Percentiles rank a stretch among this genome's conserved stretches.
These are phyloP conservation scores for Plectropomus leopardus DNA, from an alignment of 2,113 vertebrate species.

Conservation along the genomic window DNA sequence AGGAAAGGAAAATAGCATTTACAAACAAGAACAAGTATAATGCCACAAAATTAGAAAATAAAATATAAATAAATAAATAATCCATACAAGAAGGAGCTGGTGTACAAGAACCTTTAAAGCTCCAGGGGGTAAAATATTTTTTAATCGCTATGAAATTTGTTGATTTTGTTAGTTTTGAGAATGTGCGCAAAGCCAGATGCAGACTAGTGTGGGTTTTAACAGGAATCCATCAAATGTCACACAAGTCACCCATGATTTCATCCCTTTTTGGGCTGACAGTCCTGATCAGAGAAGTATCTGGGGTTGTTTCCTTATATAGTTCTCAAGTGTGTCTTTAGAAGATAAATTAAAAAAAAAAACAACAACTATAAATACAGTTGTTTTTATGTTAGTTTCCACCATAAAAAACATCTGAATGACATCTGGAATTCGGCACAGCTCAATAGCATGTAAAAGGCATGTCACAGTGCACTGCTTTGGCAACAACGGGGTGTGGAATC, in stretches of 20 bases:
- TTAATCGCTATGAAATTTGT: background rate
- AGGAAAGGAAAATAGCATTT: no score
- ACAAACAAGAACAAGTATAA: no score
- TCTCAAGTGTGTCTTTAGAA: background rate
- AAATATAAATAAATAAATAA: no score
- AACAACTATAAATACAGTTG: background rate
- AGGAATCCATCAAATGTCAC: background rate
- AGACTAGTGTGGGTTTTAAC: background rate
- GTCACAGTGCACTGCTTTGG: constrained; percentile 25
- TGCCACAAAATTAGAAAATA: no score
- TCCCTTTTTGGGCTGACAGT: background rate
- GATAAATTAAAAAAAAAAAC: constrained; percentile 7
- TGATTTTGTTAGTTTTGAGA: background rate
- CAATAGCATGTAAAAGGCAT: constrained; percentile 19
- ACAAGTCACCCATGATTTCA: background rate
- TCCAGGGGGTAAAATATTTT: background rate
- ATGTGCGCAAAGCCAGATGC: background rate
- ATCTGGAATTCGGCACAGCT: background rate
- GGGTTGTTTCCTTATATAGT: background rate
- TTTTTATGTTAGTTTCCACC: background rate
- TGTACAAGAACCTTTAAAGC: background rate
- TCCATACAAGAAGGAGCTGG: background rate
- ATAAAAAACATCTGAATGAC: constrained; percentile 1
- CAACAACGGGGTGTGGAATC: constrained; percentile 40
- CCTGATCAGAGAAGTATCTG: background rate